These are phyloP conservation scores for Muscicapa striata DNA, from an alignment of 2,797 vertebrate genomes.

Conservation along the genomic window DNA sequence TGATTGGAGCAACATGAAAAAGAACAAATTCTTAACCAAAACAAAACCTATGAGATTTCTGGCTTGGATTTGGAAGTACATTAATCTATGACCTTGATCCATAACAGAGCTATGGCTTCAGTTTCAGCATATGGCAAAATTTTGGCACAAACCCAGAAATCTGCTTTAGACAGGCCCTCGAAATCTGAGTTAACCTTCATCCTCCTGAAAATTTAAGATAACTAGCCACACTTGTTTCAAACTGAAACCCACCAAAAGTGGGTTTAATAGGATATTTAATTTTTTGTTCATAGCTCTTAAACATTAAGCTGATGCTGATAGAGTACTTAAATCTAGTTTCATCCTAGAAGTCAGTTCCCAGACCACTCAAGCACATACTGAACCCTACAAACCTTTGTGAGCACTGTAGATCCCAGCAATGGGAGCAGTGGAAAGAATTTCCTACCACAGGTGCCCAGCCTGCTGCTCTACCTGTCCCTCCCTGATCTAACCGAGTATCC, in stretches of 20 bases:
- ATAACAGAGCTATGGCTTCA: not conserved
- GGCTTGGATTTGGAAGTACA: not conserved
- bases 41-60: not conserved
- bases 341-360: not conserved
- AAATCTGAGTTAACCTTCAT: not conserved
- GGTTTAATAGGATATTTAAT: not conserved
- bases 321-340: not conserved
- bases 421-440: not conserved
- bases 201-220: not conserved
- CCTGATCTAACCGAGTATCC: not conserved
- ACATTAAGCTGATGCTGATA: not conserved
- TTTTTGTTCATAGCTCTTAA: not conserved
- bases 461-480: not conserved
- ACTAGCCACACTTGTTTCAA: not conserved
- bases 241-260: not conserved
- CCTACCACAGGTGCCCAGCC: accelerated
- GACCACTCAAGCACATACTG: not conserved
- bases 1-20: not conserved
- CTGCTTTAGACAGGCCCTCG: not conserved
- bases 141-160: not conserved
- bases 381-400: not conserved
- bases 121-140: not conserved
- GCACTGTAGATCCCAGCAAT: not conserved
- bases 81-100: not conserved
- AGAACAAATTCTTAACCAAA: not conserved